Percentiles rank a stretch among this genome's conserved stretches.
Evolutionary conservation across 2,113 vertebrate genomes (phyloP).

Genomic region (Butorides virescens): DNA sequence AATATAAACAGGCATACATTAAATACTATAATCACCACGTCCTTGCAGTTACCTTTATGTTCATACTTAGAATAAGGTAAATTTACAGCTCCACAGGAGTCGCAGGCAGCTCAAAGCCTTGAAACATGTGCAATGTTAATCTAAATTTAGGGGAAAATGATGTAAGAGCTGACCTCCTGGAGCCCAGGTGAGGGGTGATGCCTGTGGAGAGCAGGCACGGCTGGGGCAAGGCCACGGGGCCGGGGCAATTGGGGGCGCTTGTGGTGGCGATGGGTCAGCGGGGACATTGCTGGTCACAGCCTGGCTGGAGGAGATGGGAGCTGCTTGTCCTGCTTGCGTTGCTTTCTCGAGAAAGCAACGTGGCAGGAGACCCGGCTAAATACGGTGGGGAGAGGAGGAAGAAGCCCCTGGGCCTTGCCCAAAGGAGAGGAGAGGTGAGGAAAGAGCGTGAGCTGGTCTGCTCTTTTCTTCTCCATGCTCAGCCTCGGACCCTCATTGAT

Average conservation of each 20-base stretch:
- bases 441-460: not conserved
- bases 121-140: not conserved
- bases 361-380: not conserved
- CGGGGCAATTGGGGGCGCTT: not conserved
- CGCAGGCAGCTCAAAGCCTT: not conserved
- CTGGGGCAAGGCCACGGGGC: accelerated
- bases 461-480: not conserved
- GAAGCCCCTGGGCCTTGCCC: accelerated
- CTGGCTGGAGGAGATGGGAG: not conserved
- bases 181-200: not conserved
- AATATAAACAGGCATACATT: constrained; percentile 30
- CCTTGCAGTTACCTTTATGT: constrained; percentile 2
- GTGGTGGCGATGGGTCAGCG: not conserved
- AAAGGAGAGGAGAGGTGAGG: not conserved
- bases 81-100: not conserved
- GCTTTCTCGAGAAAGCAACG: not conserved
- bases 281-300: no score
- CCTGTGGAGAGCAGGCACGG: no score
- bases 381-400: not conserved
- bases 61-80: not conserved
- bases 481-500: not conserved
- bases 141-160: not conserved
- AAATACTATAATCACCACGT: not conserved
- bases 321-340: not conserved
- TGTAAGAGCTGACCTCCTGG: not conserved